Conservation (phyloP, 2,888 invertebrate species). For the Dynastes maya region DNA sequence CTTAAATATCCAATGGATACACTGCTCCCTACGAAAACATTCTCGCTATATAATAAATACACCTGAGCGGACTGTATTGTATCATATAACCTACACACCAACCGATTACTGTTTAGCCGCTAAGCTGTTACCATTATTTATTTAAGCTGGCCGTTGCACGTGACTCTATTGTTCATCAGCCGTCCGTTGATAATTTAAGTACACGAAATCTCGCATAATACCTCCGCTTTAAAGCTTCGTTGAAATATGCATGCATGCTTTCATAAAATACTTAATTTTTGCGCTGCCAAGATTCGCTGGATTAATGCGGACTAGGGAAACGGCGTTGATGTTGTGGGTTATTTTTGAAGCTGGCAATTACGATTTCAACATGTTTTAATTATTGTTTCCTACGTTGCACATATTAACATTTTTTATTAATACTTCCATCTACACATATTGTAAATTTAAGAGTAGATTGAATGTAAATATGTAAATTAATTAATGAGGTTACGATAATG, state of each 20-base stretch:
- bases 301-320: background rate
- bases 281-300: background rate
- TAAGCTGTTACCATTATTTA: conserved; percentile 45
- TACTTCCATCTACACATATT: too few species aligned
- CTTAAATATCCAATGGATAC: background rate
- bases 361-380: too few species aligned
- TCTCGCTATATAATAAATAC: conserved; percentile 25
- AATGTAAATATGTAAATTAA: too few species aligned
- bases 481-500: too few species aligned
- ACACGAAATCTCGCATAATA: conserved; percentile 31
- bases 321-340: background rate
- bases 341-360: background rate
- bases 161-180: conserved; percentile 45
- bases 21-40: background rate
- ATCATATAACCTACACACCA: conserved; percentile 39
- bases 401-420: too few species aligned
- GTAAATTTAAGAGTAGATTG: too few species aligned
- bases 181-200: conserved; percentile 41
- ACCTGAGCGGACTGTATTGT: conserved; percentile 25
- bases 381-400: too few species aligned
- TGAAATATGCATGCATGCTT: conserved; percentile 31
- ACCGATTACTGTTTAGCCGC: conserved; percentile 35
- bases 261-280: conserved; percentile 40
- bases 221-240: conserved; percentile 13
- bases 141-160: conserved; percentile 34